Evolutionary conservation across 2,113 vertebrate species (phyloP).

Genomic region (Oreamnos americanus): DNA sequence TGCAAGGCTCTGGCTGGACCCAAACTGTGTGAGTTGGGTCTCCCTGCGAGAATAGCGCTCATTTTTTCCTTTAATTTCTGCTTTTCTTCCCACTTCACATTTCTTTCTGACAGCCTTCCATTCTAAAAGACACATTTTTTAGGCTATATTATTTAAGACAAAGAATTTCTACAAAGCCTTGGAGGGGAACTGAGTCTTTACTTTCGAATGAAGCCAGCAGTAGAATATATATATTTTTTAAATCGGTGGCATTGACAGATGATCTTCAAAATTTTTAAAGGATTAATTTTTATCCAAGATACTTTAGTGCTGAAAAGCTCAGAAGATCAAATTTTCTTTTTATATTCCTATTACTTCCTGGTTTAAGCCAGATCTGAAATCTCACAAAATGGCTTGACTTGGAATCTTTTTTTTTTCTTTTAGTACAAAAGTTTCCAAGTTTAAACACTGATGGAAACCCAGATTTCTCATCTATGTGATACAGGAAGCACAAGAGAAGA

Average conservation of each 20-base stretch:
- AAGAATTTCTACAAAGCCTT: constrained; percentile 47
- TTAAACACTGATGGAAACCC: not conserved
- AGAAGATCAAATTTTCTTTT: constrained; percentile 57
- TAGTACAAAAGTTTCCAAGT: not conserved
- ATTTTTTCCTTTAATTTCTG: constrained; percentile 46
- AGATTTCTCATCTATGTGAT: constrained; percentile 2
- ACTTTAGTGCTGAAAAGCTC: not conserved
- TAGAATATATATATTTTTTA: not conserved
- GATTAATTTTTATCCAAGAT: constrained; percentile 50
- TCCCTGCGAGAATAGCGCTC: not conserved
- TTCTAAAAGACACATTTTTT: constrained; percentile 43
- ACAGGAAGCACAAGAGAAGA: not conserved
- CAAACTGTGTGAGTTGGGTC: constrained; percentile 1
- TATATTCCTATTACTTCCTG: constrained; percentile 29
- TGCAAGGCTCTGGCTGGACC: not conserved
- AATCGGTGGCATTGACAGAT: not conserved
- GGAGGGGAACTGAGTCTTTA: not conserved
- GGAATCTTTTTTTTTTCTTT: not conserved
- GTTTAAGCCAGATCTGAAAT: not conserved
- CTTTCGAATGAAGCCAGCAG: not conserved
- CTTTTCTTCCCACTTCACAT: constrained; percentile 27
- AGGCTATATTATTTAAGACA: constrained; percentile 57
- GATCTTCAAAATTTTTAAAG: constrained; percentile 31
- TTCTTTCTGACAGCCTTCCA: constrained; percentile 41
- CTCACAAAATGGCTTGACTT: constrained; percentile 36